Conservation (phyloP, 2,113 vertebrate genomes). For the Spermophilus dauricus region DNA sequence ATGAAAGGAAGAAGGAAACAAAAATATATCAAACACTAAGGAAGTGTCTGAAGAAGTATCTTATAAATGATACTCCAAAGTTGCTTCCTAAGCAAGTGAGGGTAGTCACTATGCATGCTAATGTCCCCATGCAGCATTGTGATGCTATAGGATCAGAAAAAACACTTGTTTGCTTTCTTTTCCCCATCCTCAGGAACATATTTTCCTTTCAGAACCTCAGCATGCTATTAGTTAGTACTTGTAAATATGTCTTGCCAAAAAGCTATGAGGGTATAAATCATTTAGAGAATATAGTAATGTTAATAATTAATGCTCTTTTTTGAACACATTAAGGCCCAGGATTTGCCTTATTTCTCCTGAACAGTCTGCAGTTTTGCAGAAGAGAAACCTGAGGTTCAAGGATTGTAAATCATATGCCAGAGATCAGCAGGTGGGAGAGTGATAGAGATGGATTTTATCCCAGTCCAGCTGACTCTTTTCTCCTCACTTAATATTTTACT, state of each 20-base stretch:
- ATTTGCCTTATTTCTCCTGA: conserved; percentile 38
- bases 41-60: conserved; percentile 4
- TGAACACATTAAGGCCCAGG: background rate
- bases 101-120: background rate
- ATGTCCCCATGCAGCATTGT: background rate
- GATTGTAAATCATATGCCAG: background rate
- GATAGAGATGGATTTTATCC: background rate
- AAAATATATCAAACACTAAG: background rate
- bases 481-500: background rate
- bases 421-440: background rate
- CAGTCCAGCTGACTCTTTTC: background rate
- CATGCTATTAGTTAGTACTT: conserved; percentile 32
- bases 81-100: conserved; percentile 10
- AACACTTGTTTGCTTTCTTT: background rate
- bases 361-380: background rate
- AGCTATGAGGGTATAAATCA: conserved; percentile 38
- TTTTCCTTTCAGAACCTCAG: conserved; percentile 51
- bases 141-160: background rate
- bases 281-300: background rate
- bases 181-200: background rate
- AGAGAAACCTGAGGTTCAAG: conserved; percentile 8
- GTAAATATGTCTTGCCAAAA: conserved; percentile 47
- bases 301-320: conserved; percentile 32
- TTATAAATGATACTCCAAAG: conserved; percentile 52
- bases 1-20: conserved; percentile 4